Evolutionary conservation across 2,797 vertebrate species (phyloP).

Genomic region (Monodelphis domestica): DNA sequence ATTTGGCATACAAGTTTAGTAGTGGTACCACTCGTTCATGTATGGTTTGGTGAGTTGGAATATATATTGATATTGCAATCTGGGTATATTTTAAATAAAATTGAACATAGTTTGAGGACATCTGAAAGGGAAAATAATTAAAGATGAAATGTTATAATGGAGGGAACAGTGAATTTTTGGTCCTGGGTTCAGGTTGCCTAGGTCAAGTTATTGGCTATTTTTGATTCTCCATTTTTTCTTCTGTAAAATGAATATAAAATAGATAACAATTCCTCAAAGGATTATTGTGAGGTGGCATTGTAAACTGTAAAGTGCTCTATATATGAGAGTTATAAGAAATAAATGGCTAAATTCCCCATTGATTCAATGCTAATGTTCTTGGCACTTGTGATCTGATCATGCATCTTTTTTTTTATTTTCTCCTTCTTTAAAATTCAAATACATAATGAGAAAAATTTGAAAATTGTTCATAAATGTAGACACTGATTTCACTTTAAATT

Average conservation of each 20-base stretch:
- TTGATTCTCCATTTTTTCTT: not conserved
- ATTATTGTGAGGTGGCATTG: not conserved
- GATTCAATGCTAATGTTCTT: too few relatives aligned
- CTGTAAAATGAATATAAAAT: not conserved
- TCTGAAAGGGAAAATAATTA: not conserved
- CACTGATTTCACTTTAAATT: not conserved
- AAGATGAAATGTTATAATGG: not conserved
- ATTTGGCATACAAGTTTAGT: not conserved
- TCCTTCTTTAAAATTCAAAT: too few relatives aligned
- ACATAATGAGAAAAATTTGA: too few relatives aligned
- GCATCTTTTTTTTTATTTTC: too few relatives aligned
- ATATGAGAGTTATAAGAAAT: not conserved
- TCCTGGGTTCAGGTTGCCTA: not conserved
- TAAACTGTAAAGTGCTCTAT: not conserved
- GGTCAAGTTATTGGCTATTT: not conserved
- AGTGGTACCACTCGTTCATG: not conserved
- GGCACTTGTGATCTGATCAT: too few relatives aligned
- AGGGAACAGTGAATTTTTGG: not conserved
- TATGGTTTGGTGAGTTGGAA: not conserved
- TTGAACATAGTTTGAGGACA: not conserved
- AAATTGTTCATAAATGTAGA: not conserved
- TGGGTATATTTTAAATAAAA: constrained; percentile 6
- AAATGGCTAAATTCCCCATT: not conserved
- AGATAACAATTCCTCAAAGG: not conserved
- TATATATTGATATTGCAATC: too few relatives aligned